A percentile compares a stretch with the other conserved stretches of the same genome.
phyloP scores from a whole-genome alignment of 92 coral and sea anemone species.

The Desmophyllum pertusum region DNA sequence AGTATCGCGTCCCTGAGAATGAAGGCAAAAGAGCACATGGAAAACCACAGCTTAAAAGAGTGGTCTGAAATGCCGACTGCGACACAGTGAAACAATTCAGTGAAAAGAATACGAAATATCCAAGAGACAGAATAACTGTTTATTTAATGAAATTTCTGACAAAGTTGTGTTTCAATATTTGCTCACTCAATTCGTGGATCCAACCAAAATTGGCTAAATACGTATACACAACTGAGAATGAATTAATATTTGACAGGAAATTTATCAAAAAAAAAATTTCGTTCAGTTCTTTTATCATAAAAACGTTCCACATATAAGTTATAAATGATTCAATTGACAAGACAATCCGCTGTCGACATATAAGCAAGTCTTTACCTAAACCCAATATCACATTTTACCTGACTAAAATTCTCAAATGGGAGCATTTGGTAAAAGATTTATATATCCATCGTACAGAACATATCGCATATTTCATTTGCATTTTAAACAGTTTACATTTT shows the following conservation, averaged over 20 bases:
- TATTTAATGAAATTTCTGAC: conserved; percentile 13
- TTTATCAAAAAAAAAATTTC: not conserved
- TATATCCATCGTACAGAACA: not conserved
- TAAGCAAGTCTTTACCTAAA: conserved; percentile 2
- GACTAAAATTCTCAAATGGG: not conserved
- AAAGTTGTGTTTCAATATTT: conserved; percentile 9
- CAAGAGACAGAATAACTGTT: not conserved
- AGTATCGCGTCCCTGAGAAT: conserved; percentile 77
- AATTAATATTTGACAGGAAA: not conserved
- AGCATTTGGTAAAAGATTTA: not conserved
- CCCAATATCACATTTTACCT: not conserved
- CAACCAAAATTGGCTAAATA: not conserved
- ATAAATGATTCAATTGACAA: not conserved
- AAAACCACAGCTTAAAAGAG: conserved; percentile 40
- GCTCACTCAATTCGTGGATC: not conserved
- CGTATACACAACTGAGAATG: not conserved
- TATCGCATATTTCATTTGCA: not conserved
- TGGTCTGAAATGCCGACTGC: conserved; percentile 42
- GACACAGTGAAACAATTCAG: conserved; percentile 27
- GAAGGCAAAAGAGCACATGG: conserved; percentile 84
- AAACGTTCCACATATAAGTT: conserved; percentile 5
- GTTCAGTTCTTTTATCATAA: not conserved
- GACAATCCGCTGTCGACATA: not conserved
- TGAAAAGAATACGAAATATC: not conserved
- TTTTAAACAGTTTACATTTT: not conserved